Base-by-base conservation (phyloP, 2,888 invertebrate genomes). In the Volucella inflata region DNA sequence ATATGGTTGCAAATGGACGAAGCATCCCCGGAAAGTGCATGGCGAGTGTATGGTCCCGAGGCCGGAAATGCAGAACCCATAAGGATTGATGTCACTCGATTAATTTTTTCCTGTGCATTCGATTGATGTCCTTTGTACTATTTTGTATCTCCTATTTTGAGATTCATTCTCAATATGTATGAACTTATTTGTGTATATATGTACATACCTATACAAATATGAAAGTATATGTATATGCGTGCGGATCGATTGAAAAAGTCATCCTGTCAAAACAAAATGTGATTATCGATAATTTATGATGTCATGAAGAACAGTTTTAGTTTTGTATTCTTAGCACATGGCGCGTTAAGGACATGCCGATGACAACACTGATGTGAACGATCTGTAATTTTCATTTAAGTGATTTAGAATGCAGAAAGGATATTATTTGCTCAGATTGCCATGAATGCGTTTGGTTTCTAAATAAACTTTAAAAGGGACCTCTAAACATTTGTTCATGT, bases 271-370 rank as follows among this genome's bases (percentile, higher is more conserved):
- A 91, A 91, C 90, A 91, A 89, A 91, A 90, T 90, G 90, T 90
- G 91, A 91, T 92, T 91, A 91, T 91, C 89, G 91, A 91, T 91
- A 91, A 91, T 91, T 91, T 91, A 91, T 91, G 91, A 91, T 91
- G 91, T 90, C 90, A 90, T 89, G 89, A 88, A 89, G 89, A 90
- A 90, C 62, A 67, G 72, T 81, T 87, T 87, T 59, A 76, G 55
- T 76, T 74, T 59, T 74, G 57, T 16, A 55, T 62, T 64, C 40
- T 64, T 50, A 72, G 76, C 85, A 85, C 76, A 85, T 85, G 85
- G 76, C 44, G 51, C 55, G 76, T 72, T 57, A 81, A 68, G 76
- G 85, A 85, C 85, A 81, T 85, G 76, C 57, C 76, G 81, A 57
- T 80, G 84, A 80, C 84, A 85, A 85, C 80, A 65, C 51, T 85